Evolutionary conservation across 2,113 vertebrate species (phyloP), one percentile per base, ranked within the genome.

Genomic region (Pseudopipra pipra): DNA sequence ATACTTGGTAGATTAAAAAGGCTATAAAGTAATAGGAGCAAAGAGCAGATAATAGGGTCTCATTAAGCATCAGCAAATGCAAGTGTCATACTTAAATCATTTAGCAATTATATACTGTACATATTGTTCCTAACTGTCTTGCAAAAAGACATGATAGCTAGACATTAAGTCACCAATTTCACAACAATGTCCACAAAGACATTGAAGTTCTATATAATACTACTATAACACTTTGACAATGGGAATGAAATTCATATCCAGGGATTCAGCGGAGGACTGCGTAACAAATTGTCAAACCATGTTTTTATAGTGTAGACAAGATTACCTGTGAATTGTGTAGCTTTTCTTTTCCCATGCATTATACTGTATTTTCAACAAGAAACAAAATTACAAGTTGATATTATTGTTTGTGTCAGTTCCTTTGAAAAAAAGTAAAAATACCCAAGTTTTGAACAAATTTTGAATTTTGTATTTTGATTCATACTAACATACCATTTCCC

Each of bases 151-250:
- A 97, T 85, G 87, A 98, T 93, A 98, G 95, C 98, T 98, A 98
- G 98, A 98, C 98, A 98, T 96, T 98, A 97, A 98, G 97, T 98
- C 97, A 98, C 98, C 98, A 97, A 94, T 97, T 98, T 97, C 96
- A 98, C 96, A 97, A 97, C 98, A 98, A 98, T 98, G 98, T 98
- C 98, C 98, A 98, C 97, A 98, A 96, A 98, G 98, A 99, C 98
- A 98, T 96, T 98, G 98, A 97, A 98, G 98, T 97, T 98, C 98
- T 98, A 98, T 98, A 97, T 96, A 98, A 98, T 97, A 98, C 96
- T 98, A 98, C 98, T 97, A 96, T 95, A 98, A 99, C 98, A 99
- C 98, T 98, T 97, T 90, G 98, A 98, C 98, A 98, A 98, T 96
- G 97, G 96, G 97, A 98, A 98, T 19, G 9, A 97, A 98, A 98